Conservation (phyloP, 2,797 vertebrate species). For the Coregonus ussuriensis region DNA sequence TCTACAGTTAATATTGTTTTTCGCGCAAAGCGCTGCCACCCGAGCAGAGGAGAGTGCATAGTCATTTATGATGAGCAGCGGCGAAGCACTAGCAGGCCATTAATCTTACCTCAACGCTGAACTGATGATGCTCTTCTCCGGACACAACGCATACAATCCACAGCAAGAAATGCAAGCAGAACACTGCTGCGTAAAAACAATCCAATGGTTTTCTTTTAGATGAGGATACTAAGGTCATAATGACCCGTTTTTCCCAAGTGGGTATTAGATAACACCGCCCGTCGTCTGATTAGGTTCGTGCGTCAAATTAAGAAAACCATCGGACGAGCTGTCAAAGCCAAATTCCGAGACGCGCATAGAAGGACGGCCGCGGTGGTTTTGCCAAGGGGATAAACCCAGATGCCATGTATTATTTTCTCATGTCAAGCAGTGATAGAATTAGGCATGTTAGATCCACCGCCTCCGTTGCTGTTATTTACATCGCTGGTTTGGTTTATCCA, state of each 20-base stretch:
- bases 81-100: conserved; percentile 52
- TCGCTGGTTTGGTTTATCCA: conserved; percentile 68
- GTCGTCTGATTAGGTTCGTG: conserved; percentile 66
- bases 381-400: conserved; percentile 43
- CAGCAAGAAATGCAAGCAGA: conserved; percentile 88
- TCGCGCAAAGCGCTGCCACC: conserved; percentile 38
- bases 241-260: conserved; percentile 76
- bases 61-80: conserved; percentile 50
- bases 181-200: conserved; percentile 83
- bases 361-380: conserved; percentile 27
- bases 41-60: conserved; percentile 50
- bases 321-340: conserved; percentile 58
- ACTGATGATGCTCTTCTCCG: conserved; percentile 87
- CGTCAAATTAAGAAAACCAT: conserved; percentile 71
- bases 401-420: conserved; percentile 37
- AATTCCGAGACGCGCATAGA: conserved; percentile 40
- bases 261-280: conserved; percentile 68
- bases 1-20: conserved; percentile 24
- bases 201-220: conserved; percentile 86
- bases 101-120: conserved; percentile 97
- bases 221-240: conserved; percentile 89
- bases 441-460: conserved; percentile 54
- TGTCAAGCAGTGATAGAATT: conserved; percentile 61
- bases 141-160: conserved; percentile 89
- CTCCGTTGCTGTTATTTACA: conserved; percentile 74